A percentile compares a stretch with the other conserved stretches of the same genome.
These are phyloP conservation scores for Cremastobaeus sp. DNA, from an alignment of 2,888 invertebrate genomes.

Conservation along the genomic window DNA sequence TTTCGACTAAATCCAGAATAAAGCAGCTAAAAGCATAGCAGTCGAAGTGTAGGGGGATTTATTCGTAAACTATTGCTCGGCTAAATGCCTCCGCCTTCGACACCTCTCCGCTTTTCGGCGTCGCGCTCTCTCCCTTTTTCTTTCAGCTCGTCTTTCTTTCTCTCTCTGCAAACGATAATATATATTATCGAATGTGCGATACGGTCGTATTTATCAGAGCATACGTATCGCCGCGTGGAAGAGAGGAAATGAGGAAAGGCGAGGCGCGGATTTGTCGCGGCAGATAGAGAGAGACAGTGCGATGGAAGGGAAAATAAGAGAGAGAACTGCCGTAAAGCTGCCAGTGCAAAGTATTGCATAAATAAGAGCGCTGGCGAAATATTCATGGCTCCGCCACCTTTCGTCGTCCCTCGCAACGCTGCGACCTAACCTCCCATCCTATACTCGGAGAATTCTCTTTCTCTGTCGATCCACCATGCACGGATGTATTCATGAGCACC, in stretches of 20 bases:
- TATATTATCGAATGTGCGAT: slow-evolving; percentile 74
- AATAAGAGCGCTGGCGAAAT: slow-evolving; percentile 78
- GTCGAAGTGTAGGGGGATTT: slow-evolving; percentile 77
- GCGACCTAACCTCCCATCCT: slow-evolving; percentile 61
- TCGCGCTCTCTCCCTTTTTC: slow-evolving; percentile 26
- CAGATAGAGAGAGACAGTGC: slow-evolving; percentile 34
- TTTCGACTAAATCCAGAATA: slow-evolving; percentile 71
- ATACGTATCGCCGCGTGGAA: slow-evolving; percentile 52
- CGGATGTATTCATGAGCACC: slow-evolving; percentile 77
- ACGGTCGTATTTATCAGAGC: slow-evolving; percentile 59
- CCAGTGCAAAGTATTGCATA: slow-evolving; percentile 78
- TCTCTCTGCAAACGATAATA: slow-evolving; percentile 73
- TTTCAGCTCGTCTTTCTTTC: slow-evolving; percentile 7
- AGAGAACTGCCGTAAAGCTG: slow-evolving; percentile 75
- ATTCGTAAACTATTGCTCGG: slow-evolving; percentile 76
- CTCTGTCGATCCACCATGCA: slow-evolving; percentile 60
- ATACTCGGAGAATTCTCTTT: slow-evolving; percentile 63
- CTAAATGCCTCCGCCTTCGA: slow-evolving; percentile 62
- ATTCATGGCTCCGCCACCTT: slow-evolving; percentile 75
- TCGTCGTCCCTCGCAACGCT: slow-evolving; percentile 66
- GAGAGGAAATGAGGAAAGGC: slow-evolving; percentile 57
- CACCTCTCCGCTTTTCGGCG: slow-evolving; percentile 56
- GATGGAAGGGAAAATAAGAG: slow-evolving; percentile 44
- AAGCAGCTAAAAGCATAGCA: slow-evolving; percentile 72
- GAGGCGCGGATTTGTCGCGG: slow-evolving; percentile 69